Evolutionary conservation across 2,113 vertebrate species (phyloP).

Genomic region (Microcebus murinus): DNA sequence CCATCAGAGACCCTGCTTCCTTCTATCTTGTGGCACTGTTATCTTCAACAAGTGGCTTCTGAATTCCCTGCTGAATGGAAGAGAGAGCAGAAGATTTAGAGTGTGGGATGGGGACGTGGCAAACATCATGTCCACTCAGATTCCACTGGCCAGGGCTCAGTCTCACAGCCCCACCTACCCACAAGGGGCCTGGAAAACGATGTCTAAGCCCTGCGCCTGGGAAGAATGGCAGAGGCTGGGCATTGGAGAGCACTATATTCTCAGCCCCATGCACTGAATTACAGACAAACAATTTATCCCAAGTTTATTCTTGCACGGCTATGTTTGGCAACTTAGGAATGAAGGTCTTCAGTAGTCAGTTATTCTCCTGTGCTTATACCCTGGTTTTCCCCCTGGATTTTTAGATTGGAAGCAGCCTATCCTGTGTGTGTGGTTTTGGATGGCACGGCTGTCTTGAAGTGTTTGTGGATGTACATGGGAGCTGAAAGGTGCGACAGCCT

Average conservation of each 20-base stretch:
- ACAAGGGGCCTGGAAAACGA: background rate
- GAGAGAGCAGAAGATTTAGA: background rate
- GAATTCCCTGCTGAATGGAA: background rate
- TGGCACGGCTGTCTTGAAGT: background rate
- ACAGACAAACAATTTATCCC: background rate
- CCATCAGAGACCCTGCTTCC: background rate
- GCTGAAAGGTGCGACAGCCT: background rate
- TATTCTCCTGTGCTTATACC: background rate
- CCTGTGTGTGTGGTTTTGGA: background rate
- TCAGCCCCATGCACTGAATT: background rate
- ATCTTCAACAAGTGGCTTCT: background rate
- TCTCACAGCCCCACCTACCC: background rate
- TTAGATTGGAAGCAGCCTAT: background rate
- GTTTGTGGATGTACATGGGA: background rate
- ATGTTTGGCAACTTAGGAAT: background rate
- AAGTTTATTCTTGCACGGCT: background rate
- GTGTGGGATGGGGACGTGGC: background rate
- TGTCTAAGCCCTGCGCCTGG: background rate
- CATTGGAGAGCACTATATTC: background rate
- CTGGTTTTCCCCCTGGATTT: background rate
- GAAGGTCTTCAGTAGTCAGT: background rate
- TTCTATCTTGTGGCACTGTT: background rate
- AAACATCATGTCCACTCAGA: background rate
- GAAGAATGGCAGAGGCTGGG: background rate
- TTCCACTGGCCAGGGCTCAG: background rate